phyloP scores from a whole-genome alignment of 2,113 vertebrate species.

The Aleadryas rufinucha region DNA sequence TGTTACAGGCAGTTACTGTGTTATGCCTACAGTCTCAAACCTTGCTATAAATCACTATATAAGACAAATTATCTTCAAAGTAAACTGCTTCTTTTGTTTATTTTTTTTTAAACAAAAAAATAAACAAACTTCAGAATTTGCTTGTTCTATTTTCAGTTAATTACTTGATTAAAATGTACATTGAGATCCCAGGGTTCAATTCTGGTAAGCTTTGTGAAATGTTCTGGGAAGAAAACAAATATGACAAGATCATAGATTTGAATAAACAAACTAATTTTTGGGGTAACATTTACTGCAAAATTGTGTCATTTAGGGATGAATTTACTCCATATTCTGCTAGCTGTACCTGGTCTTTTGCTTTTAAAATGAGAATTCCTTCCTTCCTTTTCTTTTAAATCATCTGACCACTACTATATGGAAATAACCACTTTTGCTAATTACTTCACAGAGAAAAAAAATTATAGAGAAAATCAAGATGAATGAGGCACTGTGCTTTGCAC shows the following conservation, averaged over 20 bases:
- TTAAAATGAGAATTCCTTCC: not conserved
- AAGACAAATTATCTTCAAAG: not conserved
- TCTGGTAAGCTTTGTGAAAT: not conserved
- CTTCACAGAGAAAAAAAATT: constrained; percentile 25
- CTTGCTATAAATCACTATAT: not conserved
- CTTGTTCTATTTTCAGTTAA: not conserved
- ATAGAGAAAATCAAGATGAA: constrained; percentile 40
- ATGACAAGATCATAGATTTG: not conserved
- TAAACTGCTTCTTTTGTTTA: not conserved
- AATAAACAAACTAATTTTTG: not conserved
- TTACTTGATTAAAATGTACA: not conserved
- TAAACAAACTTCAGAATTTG: not conserved
- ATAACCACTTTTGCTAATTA: constrained; percentile 58
- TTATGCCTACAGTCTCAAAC: not conserved
- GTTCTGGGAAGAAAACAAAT: not conserved
- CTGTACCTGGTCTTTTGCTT: not conserved
- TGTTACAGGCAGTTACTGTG: not conserved
- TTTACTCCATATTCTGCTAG: not conserved
- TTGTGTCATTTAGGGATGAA: not conserved
- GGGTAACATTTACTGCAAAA: not conserved
- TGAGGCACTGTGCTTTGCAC: constrained; percentile 34
- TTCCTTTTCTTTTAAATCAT: not conserved
- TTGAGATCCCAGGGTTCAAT: not conserved
- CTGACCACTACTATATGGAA: constrained; percentile 27
- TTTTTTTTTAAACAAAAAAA: not conserved